Evolutionary conservation across 2,888 invertebrate species (phyloP), one percentile per base, ranked within the genome.

Genomic region (Belgica antarctica): DNA sequence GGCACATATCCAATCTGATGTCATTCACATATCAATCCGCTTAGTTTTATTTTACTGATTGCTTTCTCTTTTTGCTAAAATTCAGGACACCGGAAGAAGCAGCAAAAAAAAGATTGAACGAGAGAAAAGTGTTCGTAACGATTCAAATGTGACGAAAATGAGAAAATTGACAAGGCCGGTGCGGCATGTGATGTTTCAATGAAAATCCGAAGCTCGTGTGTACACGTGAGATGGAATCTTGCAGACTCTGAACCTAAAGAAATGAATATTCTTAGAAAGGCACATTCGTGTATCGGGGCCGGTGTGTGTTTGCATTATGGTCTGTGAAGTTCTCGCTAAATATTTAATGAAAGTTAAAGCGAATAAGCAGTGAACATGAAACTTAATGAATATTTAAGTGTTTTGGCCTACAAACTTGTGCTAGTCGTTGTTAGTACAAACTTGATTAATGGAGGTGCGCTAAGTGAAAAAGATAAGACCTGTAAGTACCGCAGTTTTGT

Each of bases 381-480:
- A 57, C 41, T 70, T 41, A 70, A 70, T 70, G 70, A 61, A 70
- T 70, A 61, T 70, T 70, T 70, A 70, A 70, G 69, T 59, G 69
- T 69, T 69, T 69, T 69, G 59, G 34, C 59, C 59, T 69, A 69
- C 25, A 69, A 69, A 69, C 59, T 70, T 59, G 61, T 70, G 19
- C 27, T 70, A 15, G 46, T 70, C 59, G 61, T 70, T n/a, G n/a
- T n/a, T n/a, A n/a, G n/a, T n/a, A n/a, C n/a, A 59, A 70, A 70
- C 61, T 61, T 70, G 61, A 70, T 70, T 61, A 70, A 70, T 70
- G 70, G 70, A 15, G 36, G 41, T 61, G 36, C 57, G 25, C 27
- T 70, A 17, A 70, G 34, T 15, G 70, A 61, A 19, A 70, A 52
- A 46, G 70, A 70, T 31, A 70, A 61, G 36, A 70, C 24, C 52